phyloP scores from a whole-genome alignment of 2,797 vertebrate genomes.

The Champsocephalus esox region DNA sequence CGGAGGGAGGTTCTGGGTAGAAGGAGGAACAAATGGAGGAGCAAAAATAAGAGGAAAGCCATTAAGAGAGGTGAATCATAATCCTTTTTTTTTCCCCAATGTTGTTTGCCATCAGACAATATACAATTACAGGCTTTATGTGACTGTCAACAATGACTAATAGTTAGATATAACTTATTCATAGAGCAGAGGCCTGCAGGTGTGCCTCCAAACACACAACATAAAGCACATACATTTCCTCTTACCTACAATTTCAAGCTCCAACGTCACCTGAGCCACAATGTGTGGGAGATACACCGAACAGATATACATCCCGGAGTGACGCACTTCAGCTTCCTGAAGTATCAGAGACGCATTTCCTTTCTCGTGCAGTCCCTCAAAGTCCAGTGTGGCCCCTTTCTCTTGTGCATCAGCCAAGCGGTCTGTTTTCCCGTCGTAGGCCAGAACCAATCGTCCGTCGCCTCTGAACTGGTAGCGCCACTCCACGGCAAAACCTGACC shows the following conservation, averaged over 20 bases:
- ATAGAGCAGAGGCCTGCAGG: not conserved
- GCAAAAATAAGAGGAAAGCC: not conserved
- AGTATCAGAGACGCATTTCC: conserved; percentile 87
- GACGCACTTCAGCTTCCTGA: conserved; percentile 76
- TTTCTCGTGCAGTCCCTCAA: conserved; percentile 69
- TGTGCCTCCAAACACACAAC: not conserved
- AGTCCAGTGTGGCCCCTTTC: conserved; percentile 67
- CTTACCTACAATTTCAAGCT: conserved; percentile 88
- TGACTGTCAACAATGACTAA: not conserved
- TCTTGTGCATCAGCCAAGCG: conserved; percentile 57
- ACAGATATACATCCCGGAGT: conserved; percentile 89
- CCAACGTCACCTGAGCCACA: conserved; percentile 86
- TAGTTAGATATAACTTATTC: not conserved
- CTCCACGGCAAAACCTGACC: conserved; percentile 86
- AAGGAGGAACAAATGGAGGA: not conserved
- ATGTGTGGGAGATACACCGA: conserved; percentile 87
- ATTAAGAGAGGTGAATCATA: too few species aligned
- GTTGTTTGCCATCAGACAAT: rapidly evolving
- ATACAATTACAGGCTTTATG: not conserved
- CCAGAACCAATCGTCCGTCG: conserved; percentile 84
- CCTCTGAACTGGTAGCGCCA: conserved; percentile 91
- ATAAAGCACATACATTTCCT: not conserved
- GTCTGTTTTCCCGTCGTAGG: conserved; percentile 83
- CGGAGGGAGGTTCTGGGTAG: conserved; percentile 82
- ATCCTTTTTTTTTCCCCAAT: not conserved